Percentiles rank a stretch among this genome's conserved stretches.
These are phyloP conservation scores for Aegotheles bennettii DNA, from an alignment of 2,113 vertebrate species.

Conservation along the genomic window DNA sequence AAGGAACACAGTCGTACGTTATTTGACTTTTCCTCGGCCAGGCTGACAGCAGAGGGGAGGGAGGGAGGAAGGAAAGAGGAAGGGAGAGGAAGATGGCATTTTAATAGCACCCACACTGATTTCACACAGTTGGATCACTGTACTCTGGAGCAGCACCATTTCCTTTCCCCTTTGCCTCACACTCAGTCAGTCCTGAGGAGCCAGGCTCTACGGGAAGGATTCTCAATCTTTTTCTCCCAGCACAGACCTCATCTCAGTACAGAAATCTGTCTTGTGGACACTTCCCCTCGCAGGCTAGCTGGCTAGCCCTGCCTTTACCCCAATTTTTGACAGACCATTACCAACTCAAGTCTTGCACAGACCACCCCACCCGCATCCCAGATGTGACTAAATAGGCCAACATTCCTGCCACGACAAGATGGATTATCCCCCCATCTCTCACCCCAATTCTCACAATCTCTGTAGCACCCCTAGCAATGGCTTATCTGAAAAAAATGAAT, in stretches of 20 bases:
- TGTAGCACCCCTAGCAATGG: background rate
- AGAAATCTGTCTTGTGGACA: slow-evolving; percentile 7
- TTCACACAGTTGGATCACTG: slow-evolving; percentile 60
- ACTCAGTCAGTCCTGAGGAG: background rate
- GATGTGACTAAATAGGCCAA: background rate
- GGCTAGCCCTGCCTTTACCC: background rate
- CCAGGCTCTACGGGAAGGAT: background rate
- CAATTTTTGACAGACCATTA: background rate
- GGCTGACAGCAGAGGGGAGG: slow-evolving; percentile 55
- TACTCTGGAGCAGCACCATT: background rate
- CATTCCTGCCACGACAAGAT: background rate
- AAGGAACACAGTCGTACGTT: slow-evolving; percentile 75
- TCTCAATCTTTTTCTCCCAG: background rate
- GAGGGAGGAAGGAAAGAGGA: slow-evolving; percentile 28
- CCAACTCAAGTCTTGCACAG: background rate
- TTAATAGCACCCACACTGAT: slow-evolving; percentile 60
- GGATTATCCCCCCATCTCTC: background rate
- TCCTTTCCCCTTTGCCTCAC: slow-evolving; percentile 26
- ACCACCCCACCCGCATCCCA: background rate
- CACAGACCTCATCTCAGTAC: background rate
- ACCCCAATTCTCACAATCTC: background rate
- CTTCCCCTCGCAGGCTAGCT: background rate
- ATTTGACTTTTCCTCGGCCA: slow-evolving; percentile 67
- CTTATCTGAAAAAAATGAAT: background rate
- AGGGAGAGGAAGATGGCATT: slow-evolving; percentile 64